Evolutionary conservation across 1,140 invertebrate species (phyloP).

Genomic region (Tyrophagus putrescentiae): DNA sequence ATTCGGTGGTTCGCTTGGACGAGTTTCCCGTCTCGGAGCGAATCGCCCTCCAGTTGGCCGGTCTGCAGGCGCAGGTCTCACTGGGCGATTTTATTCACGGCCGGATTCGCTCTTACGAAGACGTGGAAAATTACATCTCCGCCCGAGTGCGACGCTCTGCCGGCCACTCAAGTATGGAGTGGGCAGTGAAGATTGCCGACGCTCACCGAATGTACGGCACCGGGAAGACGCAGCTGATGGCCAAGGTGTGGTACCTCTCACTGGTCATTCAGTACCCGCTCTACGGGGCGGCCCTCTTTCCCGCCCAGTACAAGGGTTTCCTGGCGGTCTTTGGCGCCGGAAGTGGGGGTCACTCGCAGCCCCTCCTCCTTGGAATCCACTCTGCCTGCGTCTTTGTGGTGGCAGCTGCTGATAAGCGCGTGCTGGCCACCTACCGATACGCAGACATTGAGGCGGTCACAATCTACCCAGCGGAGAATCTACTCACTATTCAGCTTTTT

Average conservation of each 20-base stretch:
- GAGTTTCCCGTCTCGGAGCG: slow-evolving; percentile 88
- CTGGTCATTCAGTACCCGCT: slow-evolving; percentile 94
- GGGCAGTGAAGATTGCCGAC: slow-evolving; percentile 41
- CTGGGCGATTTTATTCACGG: slow-evolving; percentile 64
- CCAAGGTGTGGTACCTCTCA: slow-evolving; percentile 81
- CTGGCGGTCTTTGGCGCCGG: slow-evolving; percentile 64
- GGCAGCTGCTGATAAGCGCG: slow-evolving; percentile 72
- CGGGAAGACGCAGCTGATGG: slow-evolving; percentile 71
- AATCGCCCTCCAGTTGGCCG: slow-evolving; percentile 78
- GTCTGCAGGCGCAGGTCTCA: slow-evolving; percentile 79
- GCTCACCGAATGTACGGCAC: slow-evolving; percentile 60
- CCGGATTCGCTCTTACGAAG: slow-evolving; percentile 44
- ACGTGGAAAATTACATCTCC: slow-evolving; percentile 63
- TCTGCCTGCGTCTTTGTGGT: slow-evolving; percentile 74
- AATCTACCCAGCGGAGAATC: slow-evolving; percentile 73
- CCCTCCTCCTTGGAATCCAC: slow-evolving; percentile 65
- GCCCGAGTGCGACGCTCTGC: slow-evolving; percentile 39
- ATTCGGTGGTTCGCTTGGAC: slow-evolving; percentile 87
- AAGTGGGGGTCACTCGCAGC: slow-evolving; percentile 38
- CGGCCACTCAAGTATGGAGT: slow-evolving; percentile 49
- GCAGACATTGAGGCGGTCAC: slow-evolving; percentile 57
- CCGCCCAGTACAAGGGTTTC: slow-evolving; percentile 74
- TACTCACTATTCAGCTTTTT: slow-evolving; percentile 61
- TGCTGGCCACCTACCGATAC: slow-evolving; percentile 73
- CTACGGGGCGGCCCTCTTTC: slow-evolving; percentile 83